These are phyloP conservation scores for Sinocyclocheilus rhinocerous DNA, from an alignment of 2,113 vertebrate genomes.

Conservation along the genomic window DNA sequence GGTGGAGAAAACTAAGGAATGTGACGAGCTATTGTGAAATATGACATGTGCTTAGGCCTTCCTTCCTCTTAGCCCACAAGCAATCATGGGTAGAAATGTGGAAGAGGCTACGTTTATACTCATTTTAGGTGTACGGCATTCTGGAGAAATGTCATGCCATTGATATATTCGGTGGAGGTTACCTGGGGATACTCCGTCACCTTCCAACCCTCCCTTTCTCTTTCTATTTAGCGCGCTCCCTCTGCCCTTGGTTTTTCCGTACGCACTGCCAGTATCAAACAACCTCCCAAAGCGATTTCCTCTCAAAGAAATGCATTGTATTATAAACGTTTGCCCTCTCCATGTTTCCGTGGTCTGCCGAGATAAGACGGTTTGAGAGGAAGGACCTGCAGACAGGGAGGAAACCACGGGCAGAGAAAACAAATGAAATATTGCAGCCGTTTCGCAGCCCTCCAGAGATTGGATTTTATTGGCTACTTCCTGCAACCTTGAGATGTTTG, in stretches of 20 bases:
- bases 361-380: conserved; percentile 43
- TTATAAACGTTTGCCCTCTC: background rate
- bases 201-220: background rate
- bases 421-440: conserved; percentile 5
- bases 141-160: background rate
- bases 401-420: conserved; percentile 39
- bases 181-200: conserved; percentile 9
- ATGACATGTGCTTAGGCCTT: conserved; percentile 58
- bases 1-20: conserved; percentile 56
- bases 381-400: conserved; percentile 41
- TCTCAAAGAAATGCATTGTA: conserved; percentile 38
- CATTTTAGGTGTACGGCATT: background rate
- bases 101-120: background rate
- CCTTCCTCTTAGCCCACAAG: conserved; percentile 45
- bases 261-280: conserved; percentile 25
- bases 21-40: conserved; percentile 61
- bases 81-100: conserved; percentile 33
- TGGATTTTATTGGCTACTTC: conserved; percentile 11
- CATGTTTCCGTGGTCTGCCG: background rate
- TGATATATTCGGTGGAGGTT: conserved; percentile 25
- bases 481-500: conserved; percentile 34
- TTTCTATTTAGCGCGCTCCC: background rate
- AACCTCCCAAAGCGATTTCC: conserved; percentile 19
- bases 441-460: background rate
- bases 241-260: background rate